Conservation (phyloP, 1,140 invertebrate species). For the Drosophila guanche region DNA sequence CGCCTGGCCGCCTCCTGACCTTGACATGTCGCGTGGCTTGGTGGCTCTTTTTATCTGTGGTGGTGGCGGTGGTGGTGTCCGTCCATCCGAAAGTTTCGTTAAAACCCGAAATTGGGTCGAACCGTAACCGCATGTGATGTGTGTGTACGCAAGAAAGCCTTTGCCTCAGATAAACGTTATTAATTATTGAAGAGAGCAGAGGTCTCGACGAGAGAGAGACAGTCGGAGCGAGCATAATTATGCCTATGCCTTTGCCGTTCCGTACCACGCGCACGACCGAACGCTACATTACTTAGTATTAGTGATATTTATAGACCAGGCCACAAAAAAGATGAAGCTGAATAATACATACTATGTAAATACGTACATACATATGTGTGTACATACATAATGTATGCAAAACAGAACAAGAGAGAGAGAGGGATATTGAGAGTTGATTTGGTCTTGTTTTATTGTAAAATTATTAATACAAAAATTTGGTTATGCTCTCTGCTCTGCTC, state of each 20-base stretch:
- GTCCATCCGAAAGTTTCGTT: not conserved
- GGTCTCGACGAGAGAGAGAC: not conserved
- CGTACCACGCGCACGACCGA: no score
- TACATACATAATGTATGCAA: constrained; percentile 19
- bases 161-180: constrained; percentile 40
- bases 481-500: not conserved
- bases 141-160: constrained; percentile 12
- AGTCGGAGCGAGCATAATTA: constrained; percentile 49
- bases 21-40: constrained; percentile 55
- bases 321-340: constrained; percentile 19
- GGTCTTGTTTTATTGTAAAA: constrained; percentile 25
- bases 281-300: constrained; percentile 10
- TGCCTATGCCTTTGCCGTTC: constrained; percentile 6
- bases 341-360: constrained; percentile 33
- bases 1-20: constrained; percentile 48
- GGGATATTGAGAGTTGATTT: not conserved
- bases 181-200: constrained; percentile 28
- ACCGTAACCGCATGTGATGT: constrained; percentile 11
- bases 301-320: constrained; percentile 46
- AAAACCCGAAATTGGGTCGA: constrained; percentile 23
- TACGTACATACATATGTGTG: not conserved
- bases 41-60: constrained; percentile 10
- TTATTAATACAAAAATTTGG: constrained; percentile 35
- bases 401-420: constrained; percentile 12
- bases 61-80: not conserved